phyloP scores from a whole-genome alignment of 2,797 vertebrate species.

The Neosalanx taihuensis region DNA sequence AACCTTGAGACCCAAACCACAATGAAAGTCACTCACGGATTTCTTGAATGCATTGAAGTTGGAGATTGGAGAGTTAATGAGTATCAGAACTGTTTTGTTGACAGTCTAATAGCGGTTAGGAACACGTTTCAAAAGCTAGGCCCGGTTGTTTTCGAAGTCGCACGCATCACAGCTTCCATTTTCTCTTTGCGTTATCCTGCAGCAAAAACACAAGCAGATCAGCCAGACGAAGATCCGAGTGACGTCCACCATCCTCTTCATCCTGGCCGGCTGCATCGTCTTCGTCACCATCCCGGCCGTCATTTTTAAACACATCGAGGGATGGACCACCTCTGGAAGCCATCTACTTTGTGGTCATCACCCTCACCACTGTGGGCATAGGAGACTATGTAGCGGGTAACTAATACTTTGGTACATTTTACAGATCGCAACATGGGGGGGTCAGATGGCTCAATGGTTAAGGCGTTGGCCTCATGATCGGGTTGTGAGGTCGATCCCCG shows the following conservation, averaged over 20 bases:
- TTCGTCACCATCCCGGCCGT: conserved; percentile 96
- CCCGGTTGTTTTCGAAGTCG: neutral
- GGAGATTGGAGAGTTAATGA: neutral
- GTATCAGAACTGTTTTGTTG: neutral
- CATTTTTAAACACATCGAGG: conserved; percentile 92
- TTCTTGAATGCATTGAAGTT: neutral
- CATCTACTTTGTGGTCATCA: conserved; percentile 97
- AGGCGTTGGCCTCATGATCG: too few relatives aligned
- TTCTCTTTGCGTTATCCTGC: conserved; percentile 31
- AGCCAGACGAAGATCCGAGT: conserved; percentile 98
- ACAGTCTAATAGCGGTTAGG: neutral
- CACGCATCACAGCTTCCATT: neutral
- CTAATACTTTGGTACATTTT: neutral
- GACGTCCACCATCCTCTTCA: conserved; percentile 94
- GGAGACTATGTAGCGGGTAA: conserved; percentile 98
- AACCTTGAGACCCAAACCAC: neutral
- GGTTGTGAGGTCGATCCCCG: too few relatives aligned
- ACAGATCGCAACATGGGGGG: neutral
- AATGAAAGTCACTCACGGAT: neutral
- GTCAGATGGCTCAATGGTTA: too few relatives aligned
- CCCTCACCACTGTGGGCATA: conserved; percentile 94
- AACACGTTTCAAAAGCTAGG: neutral
- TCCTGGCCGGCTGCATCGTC: conserved; percentile 92
- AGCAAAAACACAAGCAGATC: conserved; percentile 97
- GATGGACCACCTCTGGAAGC: conserved; percentile 93